Evolutionary conservation across 2,797 vertebrate species (phyloP), one percentile per base, ranked within the genome.

Genomic region (Tapirus indicus): DNA sequence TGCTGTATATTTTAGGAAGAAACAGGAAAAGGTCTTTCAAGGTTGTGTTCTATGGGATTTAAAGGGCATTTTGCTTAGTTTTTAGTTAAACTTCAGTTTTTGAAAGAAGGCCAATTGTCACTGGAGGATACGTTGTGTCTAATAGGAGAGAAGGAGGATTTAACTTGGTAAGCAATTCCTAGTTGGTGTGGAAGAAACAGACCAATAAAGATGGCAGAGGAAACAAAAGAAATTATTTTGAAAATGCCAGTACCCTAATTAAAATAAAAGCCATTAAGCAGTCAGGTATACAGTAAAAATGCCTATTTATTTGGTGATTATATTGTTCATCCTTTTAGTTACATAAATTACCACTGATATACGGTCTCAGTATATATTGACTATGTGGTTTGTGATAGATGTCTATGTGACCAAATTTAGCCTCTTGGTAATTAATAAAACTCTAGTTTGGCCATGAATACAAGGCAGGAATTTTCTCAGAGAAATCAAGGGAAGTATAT

Each of bases 221-320:
- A 77, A 82, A 23, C 1, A 32, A 82, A 89, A 54, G 5, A 80
- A 95, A 92, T 75, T 94, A 52, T 6, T 82, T 92, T 94, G 18
- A 90, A 95, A 90, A 88, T 89, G 29, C 60, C 84, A 64, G 12
- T 62, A 94, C 12, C 52, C 16, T 83, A 91, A 97, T 93, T 92
- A 84, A 97, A 91, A 90, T 49, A 91, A 97, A 82, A 85, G 5
- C n/a, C 35, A 69, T 54, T 88, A 95, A 69, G 8, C 56, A 78
- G 7, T 13, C 27, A 80, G 20, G 5, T 78, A 88, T 49, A 86
- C 6, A 86, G 32, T 72, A 89, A 94, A 95, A 77, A 29, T 75
- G 32, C 4, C n/a, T 77, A 60, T 86, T 88, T 78, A 66, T 78
- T 84, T 69, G 5, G n/a, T 60, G 41, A 79, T 88, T 84, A 47